Percentiles rank a stretch among this genome's conserved stretches.
phyloP scores from a whole-genome alignment of 1,140 invertebrate genomes.

The Apis mellifera region DNA sequence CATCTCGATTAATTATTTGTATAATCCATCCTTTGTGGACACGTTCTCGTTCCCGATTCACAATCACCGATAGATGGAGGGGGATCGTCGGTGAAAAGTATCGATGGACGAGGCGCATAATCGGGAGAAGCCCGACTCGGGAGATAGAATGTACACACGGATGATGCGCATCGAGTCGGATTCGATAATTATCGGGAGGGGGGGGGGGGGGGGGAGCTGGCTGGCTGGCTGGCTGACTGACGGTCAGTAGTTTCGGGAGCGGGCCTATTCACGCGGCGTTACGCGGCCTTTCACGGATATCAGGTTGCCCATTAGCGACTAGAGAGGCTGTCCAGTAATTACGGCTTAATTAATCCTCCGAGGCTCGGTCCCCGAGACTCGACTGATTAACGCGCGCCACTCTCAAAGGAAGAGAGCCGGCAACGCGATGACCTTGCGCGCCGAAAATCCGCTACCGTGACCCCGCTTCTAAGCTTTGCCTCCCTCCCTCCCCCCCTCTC shows the following conservation, averaged over 20 bases:
- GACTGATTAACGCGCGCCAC: conserved; percentile 67
- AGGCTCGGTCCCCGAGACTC: conserved; percentile 66
- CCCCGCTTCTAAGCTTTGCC: conserved; percentile 14
- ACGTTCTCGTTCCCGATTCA: too few relatives aligned
- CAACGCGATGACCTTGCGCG: conserved; percentile 62
- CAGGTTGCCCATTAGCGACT: conserved; percentile 78
- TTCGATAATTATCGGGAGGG: conserved; percentile 57
- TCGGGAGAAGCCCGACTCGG: not conserved
- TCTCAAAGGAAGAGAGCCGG: conserved; percentile 66
- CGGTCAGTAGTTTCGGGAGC: conserved; percentile 64
- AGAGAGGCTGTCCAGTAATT: conserved; percentile 78
- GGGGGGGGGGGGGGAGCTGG: too few relatives aligned
- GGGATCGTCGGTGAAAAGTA: too few relatives aligned
- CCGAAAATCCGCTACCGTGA: conserved; percentile 65
- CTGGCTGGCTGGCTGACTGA: not conserved
- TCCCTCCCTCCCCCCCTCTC: not conserved
- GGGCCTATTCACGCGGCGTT: conserved; percentile 72
- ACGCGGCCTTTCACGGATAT: conserved; percentile 78
- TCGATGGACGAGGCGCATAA: not conserved
- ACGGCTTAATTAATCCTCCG: conserved; percentile 79
- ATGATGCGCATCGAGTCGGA: conserved; percentile 46
- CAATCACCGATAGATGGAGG: not conserved
- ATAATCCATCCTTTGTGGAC: too few relatives aligned
- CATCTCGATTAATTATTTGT: too few relatives aligned
- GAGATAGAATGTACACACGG: not conserved